These are phyloP conservation scores for Myopa tessellatipennis DNA, from an alignment of 2,888 invertebrate species.

Conservation along the genomic window DNA sequence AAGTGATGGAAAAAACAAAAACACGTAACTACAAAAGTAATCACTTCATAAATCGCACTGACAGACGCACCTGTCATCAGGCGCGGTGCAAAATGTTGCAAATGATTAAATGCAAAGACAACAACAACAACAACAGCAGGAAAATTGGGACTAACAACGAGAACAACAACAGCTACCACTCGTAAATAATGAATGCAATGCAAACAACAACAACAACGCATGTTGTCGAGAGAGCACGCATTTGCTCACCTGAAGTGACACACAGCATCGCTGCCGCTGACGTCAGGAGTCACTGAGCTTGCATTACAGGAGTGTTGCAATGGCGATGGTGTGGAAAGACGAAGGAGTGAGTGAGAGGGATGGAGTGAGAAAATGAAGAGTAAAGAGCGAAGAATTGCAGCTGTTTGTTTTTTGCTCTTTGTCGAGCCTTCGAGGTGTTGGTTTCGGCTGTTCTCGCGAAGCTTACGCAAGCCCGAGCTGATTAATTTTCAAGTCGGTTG, in stretches of 20 bases:
- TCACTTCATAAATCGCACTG: conserved; percentile 17
- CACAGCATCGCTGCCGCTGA: not conserved
- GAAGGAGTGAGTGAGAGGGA: too few species aligned
- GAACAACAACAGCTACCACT: not conserved
- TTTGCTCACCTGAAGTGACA: not conserved
- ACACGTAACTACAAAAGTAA: not conserved
- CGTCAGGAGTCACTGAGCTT: too few species aligned
- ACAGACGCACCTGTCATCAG: conserved; percentile 31
- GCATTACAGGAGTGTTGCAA: too few species aligned
- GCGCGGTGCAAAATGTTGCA: not conserved
- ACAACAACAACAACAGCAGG: not conserved
- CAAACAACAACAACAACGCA: not conserved
- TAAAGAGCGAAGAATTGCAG: not conserved
- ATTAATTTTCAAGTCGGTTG: conserved; percentile 14
- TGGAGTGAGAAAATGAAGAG: too few species aligned
- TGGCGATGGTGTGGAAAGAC: too few species aligned
- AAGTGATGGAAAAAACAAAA: not conserved
- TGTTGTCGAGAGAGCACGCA: not conserved
- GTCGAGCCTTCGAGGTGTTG: not conserved
- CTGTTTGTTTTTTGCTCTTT: not conserved
- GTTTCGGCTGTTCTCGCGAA: not conserved
- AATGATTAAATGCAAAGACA: conserved; percentile 1
- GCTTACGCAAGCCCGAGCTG: not conserved
- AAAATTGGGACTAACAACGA: not conserved
- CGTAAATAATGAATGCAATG: not conserved